Evolutionary conservation across 1,140 invertebrate species (phyloP).

Genomic region (Drosophila funebris): DNA sequence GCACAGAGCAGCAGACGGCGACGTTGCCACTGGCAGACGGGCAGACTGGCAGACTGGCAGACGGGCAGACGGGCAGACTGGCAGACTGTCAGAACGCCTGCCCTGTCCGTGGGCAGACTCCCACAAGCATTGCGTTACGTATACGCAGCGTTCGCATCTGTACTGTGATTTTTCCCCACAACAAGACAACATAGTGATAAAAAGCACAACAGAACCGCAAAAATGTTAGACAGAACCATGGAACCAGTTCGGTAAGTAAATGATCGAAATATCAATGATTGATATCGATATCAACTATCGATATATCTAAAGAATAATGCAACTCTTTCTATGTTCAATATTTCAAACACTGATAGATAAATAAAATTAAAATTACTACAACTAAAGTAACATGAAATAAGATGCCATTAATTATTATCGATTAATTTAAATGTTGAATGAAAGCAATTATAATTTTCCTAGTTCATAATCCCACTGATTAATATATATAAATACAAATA

Average conservation of each 20-base stretch:
- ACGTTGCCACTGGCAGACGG: slow-evolving; percentile 26
- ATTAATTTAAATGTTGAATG: too few relatives aligned
- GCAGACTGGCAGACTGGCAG: slow-evolving; percentile 52
- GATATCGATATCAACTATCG: too few relatives aligned
- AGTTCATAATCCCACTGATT: too few relatives aligned
- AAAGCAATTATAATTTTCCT: too few relatives aligned
- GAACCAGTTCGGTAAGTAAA: neutral
- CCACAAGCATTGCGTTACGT: slow-evolving; percentile 5
- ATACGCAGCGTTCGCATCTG: slow-evolving; percentile 24
- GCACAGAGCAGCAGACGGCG: slow-evolving; percentile 31
- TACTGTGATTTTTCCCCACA: slow-evolving; percentile 55
- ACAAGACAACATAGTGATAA: neutral
- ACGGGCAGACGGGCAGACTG: neutral
- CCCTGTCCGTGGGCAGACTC: neutral
- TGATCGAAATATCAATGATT: neutral
- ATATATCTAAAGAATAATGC: too few relatives aligned
- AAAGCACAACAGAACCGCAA: neutral
- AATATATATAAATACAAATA: too few relatives aligned
- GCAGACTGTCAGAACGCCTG: neutral
- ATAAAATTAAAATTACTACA: too few relatives aligned
- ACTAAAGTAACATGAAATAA: too few relatives aligned
- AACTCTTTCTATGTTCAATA: too few relatives aligned
- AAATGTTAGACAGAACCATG: slow-evolving; percentile 15
- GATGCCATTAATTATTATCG: too few relatives aligned
- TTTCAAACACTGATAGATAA: too few relatives aligned